phyloP scores from a whole-genome alignment of 1,140 invertebrate species.

The Bombus sibiricus region DNA sequence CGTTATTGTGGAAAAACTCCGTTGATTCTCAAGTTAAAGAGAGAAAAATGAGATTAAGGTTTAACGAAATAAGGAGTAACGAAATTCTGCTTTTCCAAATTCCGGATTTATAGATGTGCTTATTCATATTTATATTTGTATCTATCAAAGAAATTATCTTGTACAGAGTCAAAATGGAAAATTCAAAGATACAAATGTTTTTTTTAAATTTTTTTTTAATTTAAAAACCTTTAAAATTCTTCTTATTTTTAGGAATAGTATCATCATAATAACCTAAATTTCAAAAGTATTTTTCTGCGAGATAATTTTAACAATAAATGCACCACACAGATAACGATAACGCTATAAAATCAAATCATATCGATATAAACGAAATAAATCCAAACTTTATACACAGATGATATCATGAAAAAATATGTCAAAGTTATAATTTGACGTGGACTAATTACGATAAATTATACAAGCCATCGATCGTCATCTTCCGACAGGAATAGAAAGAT shows the following conservation, averaged over 20 bases:
- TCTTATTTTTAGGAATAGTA: too few species aligned
- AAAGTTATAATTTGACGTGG: too few species aligned
- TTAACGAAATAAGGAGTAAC: too few species aligned
- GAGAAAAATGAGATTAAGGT: background rate
- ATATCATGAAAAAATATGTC: too few species aligned
- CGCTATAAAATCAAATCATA: background rate
- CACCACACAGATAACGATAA: background rate
- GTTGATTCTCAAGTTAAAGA: background rate
- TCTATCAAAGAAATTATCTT: background rate
- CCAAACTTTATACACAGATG: background rate
- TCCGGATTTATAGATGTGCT: background rate
- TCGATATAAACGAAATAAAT: background rate
- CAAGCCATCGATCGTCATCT: constrained; percentile 7
- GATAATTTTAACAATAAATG: too few species aligned
- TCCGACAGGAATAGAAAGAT: background rate
- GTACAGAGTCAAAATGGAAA: background rate
- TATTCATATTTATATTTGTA: too few species aligned
- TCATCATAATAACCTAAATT: background rate
- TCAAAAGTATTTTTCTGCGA: background rate
- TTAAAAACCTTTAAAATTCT: too few species aligned
- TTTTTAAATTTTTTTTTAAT: accelerated
- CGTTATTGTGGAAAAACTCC: background rate
- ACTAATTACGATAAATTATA: background rate
- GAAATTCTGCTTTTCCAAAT: background rate
- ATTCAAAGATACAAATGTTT: background rate